Evolutionary conservation across 2,113 vertebrate genomes (phyloP), one percentile per base, ranked within the genome.

Genomic region (Semnornis frantzii): DNA sequence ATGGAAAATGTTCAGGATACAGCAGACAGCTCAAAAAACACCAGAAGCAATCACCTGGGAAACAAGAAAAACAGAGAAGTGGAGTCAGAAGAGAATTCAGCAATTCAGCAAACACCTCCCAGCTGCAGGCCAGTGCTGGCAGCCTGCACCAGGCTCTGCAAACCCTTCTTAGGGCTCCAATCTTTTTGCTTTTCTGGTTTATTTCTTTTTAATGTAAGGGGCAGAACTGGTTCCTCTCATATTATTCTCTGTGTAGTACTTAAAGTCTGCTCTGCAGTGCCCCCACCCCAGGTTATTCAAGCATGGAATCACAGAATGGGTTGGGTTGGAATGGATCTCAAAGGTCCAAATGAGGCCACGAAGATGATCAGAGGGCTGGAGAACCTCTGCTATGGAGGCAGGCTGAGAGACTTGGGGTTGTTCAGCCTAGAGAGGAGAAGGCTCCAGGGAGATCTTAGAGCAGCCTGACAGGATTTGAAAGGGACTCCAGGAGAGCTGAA

Each of bases 1-100:
- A 95, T 92, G 95, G 95, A 96, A 95, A 97, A 97, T 85, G 83
- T 89, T 95, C 95, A 97, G 94, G 82, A 95, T 97, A 93, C 89
- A 80, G 76, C 48, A 97, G 93, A 92, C 94, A 89, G 89, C 85
- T 96, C 94, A 97, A 72, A 81, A 97, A 97, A 96, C 87, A 96
- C 83, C 66, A 34, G 54, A 91, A 92, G 93, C 92, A 89, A 90
- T 96, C 96, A 97, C 96, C 92, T 96, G 95, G 93, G 97, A 94
- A 97, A 97, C 91, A 68, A 88, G 91, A 86, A 92, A 97, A 97
- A 97, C 89, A 97, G 82, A 94, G 27, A 95, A 94, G 76, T 82
- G 68, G 87, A 95, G 85, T 85, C n/a, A 64, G 90, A 94, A 95
- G 89, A 91, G 94, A 95, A 90, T 92, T 89, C 60, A 94, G 70